Percentiles rank a stretch among this genome's conserved stretches.
Conservation (phyloP, 2,888 invertebrate species). For the Drosophila macrothrix region DNA sequence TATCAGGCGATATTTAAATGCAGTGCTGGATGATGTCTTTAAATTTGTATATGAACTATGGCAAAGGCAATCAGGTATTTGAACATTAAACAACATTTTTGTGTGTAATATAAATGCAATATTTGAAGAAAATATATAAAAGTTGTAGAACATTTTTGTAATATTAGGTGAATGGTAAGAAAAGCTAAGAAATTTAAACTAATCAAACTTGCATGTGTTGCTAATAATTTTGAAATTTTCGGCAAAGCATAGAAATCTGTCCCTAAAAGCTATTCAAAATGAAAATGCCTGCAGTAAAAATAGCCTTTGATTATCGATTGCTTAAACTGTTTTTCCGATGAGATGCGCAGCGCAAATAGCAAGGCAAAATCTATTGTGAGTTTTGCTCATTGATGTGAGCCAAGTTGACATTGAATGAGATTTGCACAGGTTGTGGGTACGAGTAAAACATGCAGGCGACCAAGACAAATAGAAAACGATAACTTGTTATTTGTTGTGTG, state of each 20-base stretch:
- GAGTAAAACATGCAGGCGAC: conserved; percentile 40
- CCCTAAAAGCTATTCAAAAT: conserved; percentile 21
- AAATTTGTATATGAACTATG: not conserved
- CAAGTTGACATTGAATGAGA: conserved; percentile 28
- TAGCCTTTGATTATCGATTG: conserved; percentile 20
- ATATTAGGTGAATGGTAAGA: not conserved
- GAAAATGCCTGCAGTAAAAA: conserved; percentile 18
- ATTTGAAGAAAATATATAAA: not conserved
- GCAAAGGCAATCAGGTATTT: not conserved
- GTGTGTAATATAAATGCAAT: not conserved
- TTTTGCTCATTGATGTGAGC: conserved; percentile 2
- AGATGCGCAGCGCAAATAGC: conserved; percentile 25
- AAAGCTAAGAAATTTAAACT: not conserved
- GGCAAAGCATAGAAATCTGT: not conserved
- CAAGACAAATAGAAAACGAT: conserved; percentile 55
- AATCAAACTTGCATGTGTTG: not conserved
- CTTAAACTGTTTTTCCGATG: conserved; percentile 20
- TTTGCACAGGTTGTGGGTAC: conserved; percentile 37
- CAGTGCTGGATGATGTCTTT: not conserved
- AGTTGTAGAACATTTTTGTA: not conserved
- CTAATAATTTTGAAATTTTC: not conserved
- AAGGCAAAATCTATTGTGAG: conserved; percentile 5
- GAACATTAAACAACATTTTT: not conserved
- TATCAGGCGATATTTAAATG: not conserved
- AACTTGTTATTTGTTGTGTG: conserved; percentile 36